Evolutionary conservation across 2,888 invertebrate genomes (phyloP).

Genomic region (Alentia gelatinosa): DNA sequence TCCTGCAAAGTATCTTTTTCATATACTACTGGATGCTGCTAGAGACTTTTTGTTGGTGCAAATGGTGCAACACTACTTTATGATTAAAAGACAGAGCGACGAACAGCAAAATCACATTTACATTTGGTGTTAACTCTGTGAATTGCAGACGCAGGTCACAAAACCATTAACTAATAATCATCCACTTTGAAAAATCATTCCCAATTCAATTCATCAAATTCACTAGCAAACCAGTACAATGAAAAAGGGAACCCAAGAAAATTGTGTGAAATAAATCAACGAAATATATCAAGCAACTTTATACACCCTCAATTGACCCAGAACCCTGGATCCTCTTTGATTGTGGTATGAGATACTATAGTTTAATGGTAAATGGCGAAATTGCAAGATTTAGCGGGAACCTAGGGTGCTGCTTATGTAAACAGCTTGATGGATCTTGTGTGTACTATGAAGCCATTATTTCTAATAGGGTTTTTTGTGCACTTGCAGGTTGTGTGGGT

Average conservation of each 20-base stretch:
- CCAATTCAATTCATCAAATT: not conserved
- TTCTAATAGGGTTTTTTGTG: not conserved
- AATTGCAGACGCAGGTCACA: not conserved
- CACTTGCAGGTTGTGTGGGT: not conserved
- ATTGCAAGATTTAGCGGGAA: not conserved
- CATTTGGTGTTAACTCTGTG: not conserved
- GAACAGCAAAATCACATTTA: not conserved
- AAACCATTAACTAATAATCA: not conserved
- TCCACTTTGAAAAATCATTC: not conserved
- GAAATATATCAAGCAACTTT: conserved; percentile 14
- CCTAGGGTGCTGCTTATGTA: not conserved
- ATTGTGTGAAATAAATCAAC: not conserved
- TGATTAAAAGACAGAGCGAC: not conserved
- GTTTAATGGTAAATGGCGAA: too few species aligned
- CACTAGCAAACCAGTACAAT: conserved; percentile 8
- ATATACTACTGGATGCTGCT: not conserved
- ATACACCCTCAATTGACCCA: not conserved
- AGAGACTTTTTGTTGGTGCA: not conserved
- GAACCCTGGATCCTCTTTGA: not conserved
- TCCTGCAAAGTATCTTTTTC: not conserved
- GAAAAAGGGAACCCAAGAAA: not conserved
- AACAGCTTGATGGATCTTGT: not conserved
- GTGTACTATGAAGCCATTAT: not conserved
- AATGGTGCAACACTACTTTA: not conserved
- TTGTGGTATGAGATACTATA: too few species aligned